Conservation (phyloP, 2,113 vertebrate species). For the Anser cygnoides region DNA sequence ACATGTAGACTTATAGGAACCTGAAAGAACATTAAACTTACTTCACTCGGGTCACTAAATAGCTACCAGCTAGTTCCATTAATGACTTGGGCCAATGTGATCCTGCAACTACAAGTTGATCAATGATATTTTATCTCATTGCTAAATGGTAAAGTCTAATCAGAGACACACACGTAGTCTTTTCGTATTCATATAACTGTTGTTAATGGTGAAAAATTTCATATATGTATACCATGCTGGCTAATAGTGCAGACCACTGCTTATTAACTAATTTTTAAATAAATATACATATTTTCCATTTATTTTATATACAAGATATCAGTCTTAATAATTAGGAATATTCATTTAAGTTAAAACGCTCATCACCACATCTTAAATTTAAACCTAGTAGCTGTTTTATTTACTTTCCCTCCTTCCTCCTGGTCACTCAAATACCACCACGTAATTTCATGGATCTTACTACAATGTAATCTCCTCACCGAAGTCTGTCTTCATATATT, state of each 20-base stretch:
- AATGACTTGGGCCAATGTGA: neutral
- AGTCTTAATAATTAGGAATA: neutral
- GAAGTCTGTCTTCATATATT: neutral
- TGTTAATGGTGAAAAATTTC: neutral
- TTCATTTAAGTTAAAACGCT: neutral
- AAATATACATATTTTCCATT: neutral
- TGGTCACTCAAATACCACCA: neutral
- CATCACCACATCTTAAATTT: neutral
- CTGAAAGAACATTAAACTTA: neutral
- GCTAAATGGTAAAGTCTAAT: neutral
- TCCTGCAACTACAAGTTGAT: neutral
- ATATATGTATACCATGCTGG: neutral
- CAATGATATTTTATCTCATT: neutral
- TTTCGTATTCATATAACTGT: neutral
- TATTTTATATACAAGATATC: neutral
- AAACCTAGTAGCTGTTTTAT: neutral
- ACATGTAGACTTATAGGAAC: neutral
- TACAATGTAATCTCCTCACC: neutral
- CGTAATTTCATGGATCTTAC: neutral
- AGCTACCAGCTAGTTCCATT: neutral
- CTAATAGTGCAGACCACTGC: neutral
- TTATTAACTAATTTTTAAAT: neutral
- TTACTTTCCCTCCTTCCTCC: neutral
- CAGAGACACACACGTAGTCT: accelerated
- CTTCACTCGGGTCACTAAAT: neutral